Evolutionary conservation across 2,888 invertebrate species (phyloP), one percentile per base, ranked within the genome.

Genomic region (Dilophus febrilis): DNA sequence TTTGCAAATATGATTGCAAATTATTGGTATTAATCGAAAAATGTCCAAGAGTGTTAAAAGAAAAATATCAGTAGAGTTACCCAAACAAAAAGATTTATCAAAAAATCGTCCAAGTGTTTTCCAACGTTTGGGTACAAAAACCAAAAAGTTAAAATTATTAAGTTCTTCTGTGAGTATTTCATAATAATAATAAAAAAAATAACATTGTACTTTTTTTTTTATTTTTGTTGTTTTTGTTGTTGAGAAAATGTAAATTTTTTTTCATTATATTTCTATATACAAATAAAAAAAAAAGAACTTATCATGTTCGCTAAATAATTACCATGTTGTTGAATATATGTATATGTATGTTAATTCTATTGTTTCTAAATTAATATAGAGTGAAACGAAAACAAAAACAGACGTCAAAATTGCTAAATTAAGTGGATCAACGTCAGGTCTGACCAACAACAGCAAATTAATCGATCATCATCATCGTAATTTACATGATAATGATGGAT

Each of bases 61-160:
- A n/a, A 43, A 43, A 39, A 40, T 43, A 41, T 38, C 36, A 33
- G 40, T 43, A 33, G 43, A 43, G 28, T 28, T 43, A 17, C 43
- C 40, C 32, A 43, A 43, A 31, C 35, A 40, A 10, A 28, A 34
- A 38, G 41, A 41, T 32, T 37, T 40, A 33, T 41, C 36, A 18
- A 41, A 40, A 22, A 31, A 35, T 37, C 41, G 43, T 2, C 33
- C 37, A 10, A 44, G 44, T 37, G 44, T 44, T n/a, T 44, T 44
- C 29, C 40, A 44, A 34, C 39, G 44, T 32, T 40, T 44, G 22
- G 44, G 41, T 11, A 41, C 36, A 19, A 40, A n/a, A n/a, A n/a
- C n/a, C n/a, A n/a, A 41, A 12, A 43, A 43, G 38, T 31, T 30
- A 3, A 43, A 43, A 27, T 27, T 36, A 28, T 17, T 16, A 27